These are phyloP conservation scores for Dallia pectoralis DNA, from an alignment of 2,797 vertebrate species.

Conservation along the genomic window DNA sequence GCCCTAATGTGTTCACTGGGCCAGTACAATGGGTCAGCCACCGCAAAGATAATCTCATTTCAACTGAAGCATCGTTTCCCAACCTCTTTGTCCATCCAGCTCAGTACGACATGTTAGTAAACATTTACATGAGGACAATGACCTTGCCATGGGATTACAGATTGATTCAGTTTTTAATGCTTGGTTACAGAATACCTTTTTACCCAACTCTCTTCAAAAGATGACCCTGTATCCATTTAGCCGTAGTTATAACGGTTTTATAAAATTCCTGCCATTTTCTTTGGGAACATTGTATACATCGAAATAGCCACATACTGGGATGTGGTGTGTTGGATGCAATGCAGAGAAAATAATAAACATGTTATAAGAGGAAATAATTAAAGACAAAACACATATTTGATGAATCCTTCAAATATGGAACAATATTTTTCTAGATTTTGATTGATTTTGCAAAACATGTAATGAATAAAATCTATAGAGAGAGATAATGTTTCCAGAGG, in stretches of 20 bases:
- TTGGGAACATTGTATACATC: too few species aligned
- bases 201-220: not conserved
- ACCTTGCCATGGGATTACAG: not conserved
- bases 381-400: too few species aligned
- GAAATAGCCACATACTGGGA: too few species aligned
- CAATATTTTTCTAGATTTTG: too few species aligned
- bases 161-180: not conserved
- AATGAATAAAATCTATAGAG: too few species aligned
- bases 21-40: slow-evolving; percentile 27
- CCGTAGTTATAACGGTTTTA: not conserved
- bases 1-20: slow-evolving; percentile 31
- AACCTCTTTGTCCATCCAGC: not conserved
- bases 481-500: not conserved
- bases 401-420: too few species aligned
- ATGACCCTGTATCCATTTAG: not conserved
- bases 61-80: not conserved
- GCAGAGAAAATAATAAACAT: too few species aligned
- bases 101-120: not conserved
- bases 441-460: too few species aligned
- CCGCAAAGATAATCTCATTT: slow-evolving; percentile 5
- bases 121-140: not conserved
- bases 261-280: too few species aligned
- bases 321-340: too few species aligned
- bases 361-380: too few species aligned
- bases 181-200: not conserved